Evolutionary conservation across 2,113 vertebrate species (phyloP), one percentile per base, ranked within the genome.

Genomic region (Triplophysa rosa): DNA sequence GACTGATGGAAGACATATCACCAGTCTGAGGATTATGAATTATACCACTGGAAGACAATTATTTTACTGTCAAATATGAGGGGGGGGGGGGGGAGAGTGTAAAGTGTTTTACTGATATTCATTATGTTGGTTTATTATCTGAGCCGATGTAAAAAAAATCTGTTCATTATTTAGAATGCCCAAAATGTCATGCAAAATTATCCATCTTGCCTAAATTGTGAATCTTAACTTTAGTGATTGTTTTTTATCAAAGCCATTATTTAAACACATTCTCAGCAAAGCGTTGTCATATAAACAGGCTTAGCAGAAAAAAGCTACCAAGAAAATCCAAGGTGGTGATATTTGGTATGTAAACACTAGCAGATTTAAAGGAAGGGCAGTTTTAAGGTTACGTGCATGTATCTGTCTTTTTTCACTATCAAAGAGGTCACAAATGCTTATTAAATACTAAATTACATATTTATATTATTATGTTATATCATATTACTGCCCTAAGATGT

Each of bases 331-430:
- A 4, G 23, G 14, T 62, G 71, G 23, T 74, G 37, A 62, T 62
- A 62, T 74, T 74, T 74, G 58, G 16, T 74, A 63, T 74, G 58
- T 74, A 63, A 74, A 74, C 72, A 74, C 14, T 12, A 63, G 40
- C 13, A 49, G 72, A 63, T 63, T 74, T 19, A 26, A 73, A 73
- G 54, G 12, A 42, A 73, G 54, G 54, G 70, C 54, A 17, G 9
- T 59, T 61, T 8, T 59, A 17, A 73, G 37, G 58, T 74, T 40
- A 47, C 29, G 23, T 24, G 33, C 21, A 42, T 49, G n/a, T 21
- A 58, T 21, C 54, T 21, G 10, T 21, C 54, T 9, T 8, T 19
- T n/a, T n/a, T 2, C 4, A 8, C n/a, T 58, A 3, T 21, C 7
- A 21, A n/a, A 19, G 5, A 19, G 21, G n/a, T 58, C 9, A 58